Percentiles rank a stretch among this genome's conserved stretches.
Conservation (phyloP, 2,888 invertebrate species). For the Agriopis marginaria region DNA sequence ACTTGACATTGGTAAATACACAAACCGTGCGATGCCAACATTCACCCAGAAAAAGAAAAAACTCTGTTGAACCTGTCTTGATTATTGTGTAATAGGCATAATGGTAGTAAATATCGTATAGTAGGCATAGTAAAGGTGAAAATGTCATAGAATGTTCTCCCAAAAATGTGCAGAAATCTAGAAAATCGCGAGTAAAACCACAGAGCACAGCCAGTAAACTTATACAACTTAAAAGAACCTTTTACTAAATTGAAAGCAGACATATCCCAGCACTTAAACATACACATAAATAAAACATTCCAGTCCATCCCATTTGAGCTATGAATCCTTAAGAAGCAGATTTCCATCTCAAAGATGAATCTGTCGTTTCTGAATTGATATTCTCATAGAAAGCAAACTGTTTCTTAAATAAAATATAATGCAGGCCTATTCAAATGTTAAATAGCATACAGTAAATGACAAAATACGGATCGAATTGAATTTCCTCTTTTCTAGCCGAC, state of each 20-base stretch:
- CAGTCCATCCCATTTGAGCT: slow-evolving; percentile 45
- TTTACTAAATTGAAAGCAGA: slow-evolving; percentile 16
- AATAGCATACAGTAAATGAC: background rate
- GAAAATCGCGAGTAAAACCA: background rate
- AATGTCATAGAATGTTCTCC: too few species aligned
- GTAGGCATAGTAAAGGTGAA: too few species aligned
- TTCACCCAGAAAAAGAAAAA: too few species aligned
- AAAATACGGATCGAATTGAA: too few species aligned
- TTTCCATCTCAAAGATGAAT: slow-evolving; percentile 49
- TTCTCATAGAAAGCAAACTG: slow-evolving; percentile 45
- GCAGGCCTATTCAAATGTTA: slow-evolving; percentile 11
- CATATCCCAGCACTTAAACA: slow-evolving; percentile 20
- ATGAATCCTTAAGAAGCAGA: slow-evolving; percentile 44
- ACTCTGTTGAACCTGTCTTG: too few species aligned
- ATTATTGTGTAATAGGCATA: too few species aligned
- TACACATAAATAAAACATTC: slow-evolving; percentile 40
- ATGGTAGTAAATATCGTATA: too few species aligned
- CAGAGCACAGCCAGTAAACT: background rate
- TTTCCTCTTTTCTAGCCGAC: too few species aligned
- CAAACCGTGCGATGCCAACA: too few species aligned
- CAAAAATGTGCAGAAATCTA: background rate
- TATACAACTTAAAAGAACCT: slow-evolving; percentile 2
- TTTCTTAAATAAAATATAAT: slow-evolving; percentile 40
- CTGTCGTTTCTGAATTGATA: slow-evolving; percentile 47
- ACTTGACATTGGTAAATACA: too few species aligned